Evolutionary conservation across 2,113 vertebrate species (phyloP), one percentile per base, ranked within the genome.

Genomic region (human (Homo sapiens)): DNA sequence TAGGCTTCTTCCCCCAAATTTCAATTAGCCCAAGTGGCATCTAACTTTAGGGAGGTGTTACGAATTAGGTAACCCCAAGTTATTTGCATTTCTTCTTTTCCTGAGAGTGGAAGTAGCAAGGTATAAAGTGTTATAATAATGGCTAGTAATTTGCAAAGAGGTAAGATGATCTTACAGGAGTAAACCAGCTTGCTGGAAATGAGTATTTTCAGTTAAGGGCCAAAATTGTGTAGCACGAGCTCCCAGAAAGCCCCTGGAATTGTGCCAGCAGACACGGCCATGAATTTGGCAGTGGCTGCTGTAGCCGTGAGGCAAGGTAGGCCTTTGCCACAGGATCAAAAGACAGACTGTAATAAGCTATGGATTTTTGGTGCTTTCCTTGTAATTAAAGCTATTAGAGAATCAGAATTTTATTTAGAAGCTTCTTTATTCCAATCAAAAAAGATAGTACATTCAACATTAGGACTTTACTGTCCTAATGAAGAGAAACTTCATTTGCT

Each of bases 351-450:
- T 72, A 68, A 48, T 88, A 59, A 93, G 76, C 52, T 93, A 25
- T 85, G 82, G 32, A 23, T 2, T 35, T 94, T 57, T 35, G 43
- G 35, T 57, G 8, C 6, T 90, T 88, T 88, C 45, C 57, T 82
- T 68, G 27, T 90, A 94, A 96, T 96, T 96, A 92, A 96, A 96
- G 23, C 82, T 93, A 79, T 82, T 82, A 73, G 11, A 70, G 68
- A 95, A 64, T 84, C 30, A 13, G 32, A 94, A 72, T 89, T 87
- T 95, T 91, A 66, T 92, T 96, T 94, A 86, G 57, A 86, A 91
- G 40, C 27, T 50, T 95, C 57, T 96, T 84, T 59, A 70, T 72
- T 45, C 27, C 73, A 82, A 40, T 40, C 5, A 68, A 88, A 92
- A 84, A 75, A 48, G 25, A 22, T 7, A 40, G 61, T 40, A 76